phyloP scores from a whole-genome alignment of 2,888 invertebrate species.

The Brachynemurus nebulosus region DNA sequence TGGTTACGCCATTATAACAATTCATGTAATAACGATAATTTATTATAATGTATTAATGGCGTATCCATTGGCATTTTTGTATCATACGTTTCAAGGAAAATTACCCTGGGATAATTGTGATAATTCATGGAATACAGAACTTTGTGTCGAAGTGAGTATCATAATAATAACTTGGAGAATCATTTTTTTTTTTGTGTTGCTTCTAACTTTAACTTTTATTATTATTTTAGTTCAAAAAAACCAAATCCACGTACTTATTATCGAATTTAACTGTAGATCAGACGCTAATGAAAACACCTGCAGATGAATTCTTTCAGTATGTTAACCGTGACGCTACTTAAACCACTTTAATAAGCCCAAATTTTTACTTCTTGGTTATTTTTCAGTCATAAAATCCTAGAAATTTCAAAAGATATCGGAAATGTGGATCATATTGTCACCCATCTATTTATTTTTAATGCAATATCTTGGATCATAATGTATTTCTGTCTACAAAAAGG shows the following conservation, averaged over 20 bases:
- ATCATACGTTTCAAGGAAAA: constrained; percentile 47
- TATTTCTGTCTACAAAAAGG: constrained; percentile 79
- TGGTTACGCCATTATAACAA: constrained; percentile 67
- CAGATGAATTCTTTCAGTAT: constrained; percentile 78
- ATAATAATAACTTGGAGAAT: neutral
- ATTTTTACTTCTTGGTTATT: too few species aligned
- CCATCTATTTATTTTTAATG: constrained; percentile 61
- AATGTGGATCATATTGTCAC: constrained; percentile 66
- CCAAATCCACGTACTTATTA: too few species aligned
- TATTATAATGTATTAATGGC: constrained; percentile 79
- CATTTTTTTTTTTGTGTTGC: too few species aligned
- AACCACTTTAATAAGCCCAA: too few species aligned
- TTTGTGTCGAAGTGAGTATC: constrained; percentile 48
- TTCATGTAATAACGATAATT: constrained; percentile 65
- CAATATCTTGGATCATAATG: constrained; percentile 65
- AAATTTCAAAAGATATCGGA: constrained; percentile 58
- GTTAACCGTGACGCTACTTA: too few species aligned
- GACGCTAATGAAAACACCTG: too few species aligned
- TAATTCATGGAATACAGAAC: constrained; percentile 70
- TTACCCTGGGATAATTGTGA: constrained; percentile 68
- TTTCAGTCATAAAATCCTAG: constrained; percentile 61
- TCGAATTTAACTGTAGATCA: too few species aligned
- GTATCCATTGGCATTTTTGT: constrained; percentile 71
- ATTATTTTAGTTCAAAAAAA: too few species aligned
- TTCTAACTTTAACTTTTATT: too few species aligned